Evolutionary conservation across 2,888 invertebrate species (phyloP), one percentile per base, ranked within the genome.

Genomic region (Anodontia alba): DNA sequence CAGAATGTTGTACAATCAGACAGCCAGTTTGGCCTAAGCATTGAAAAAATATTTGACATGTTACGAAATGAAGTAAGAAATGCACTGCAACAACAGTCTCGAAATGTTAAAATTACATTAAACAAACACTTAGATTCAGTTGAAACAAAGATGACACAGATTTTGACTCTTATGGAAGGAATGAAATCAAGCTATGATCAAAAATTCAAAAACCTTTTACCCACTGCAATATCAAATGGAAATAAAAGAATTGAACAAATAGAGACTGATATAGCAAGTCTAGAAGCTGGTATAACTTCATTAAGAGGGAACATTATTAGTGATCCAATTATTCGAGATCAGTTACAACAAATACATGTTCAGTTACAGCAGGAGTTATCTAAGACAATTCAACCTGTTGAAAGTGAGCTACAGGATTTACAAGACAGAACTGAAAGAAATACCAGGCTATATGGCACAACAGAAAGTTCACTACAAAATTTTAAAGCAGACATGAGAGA

Each of bases 401-500:
- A 36, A 62, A 33, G 46, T 23, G 76, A 80, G 10, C 20, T 85
- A 12, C 78, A 80, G 31, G 20, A 76, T 29, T 43, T 85, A 7
- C 72, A 72, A 68, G 62, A 68, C 20, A 68, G 74, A 31, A 54
- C 51, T 67, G 51, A 76, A 31, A 73, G 57, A 31, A 76, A 71
- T 5, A 46, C 49, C 0, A 78, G 51, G 29, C 66, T 62, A 26
- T 74, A 71, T 17, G 73, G 43, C 17, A n/a, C 62, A 3, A 82
- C 71, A 31, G 73, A 76, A 49, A 69, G 66, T 29, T 51, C 51
- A 42, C 54, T 82, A 15, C 69, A 73, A 62, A 82, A 74, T 57
- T 76, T 76, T 43, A 82, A 71, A 51, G 82, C 79, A 20, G 73
- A 73, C 26, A 57, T 79, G 26, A 73, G 70, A 73, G 36, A 70